Evolutionary conservation across 2,888 invertebrate genomes (phyloP).

Genomic region (Orthosia incerta): DNA sequence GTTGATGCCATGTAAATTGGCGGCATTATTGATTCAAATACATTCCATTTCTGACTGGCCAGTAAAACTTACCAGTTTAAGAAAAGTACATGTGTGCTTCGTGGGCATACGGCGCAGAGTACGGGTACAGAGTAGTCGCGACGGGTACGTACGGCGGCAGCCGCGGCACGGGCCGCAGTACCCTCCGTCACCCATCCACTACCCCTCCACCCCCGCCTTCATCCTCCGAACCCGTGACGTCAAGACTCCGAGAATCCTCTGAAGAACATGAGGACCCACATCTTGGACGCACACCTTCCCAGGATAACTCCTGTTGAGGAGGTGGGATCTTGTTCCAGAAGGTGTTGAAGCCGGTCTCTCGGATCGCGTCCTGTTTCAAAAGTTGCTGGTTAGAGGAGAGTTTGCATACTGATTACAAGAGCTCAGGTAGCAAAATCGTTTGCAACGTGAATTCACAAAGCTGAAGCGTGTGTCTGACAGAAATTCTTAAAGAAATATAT

Average conservation of each 20-base stretch:
- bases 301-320: conserved; percentile 79
- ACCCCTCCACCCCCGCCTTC: conserved; percentile 85
- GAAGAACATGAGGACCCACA: conserved; percentile 86
- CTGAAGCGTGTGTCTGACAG: neutral
- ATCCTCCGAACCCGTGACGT: conserved; percentile 90
- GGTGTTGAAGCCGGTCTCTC: conserved; percentile 85
- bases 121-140: conserved; percentile 76
- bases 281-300: conserved; percentile 81
- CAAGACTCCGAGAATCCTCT: conserved; percentile 88
- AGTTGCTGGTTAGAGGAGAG: neutral
- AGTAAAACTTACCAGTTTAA: conserved; percentile 64
- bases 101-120: conserved; percentile 78
- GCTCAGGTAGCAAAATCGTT: too few species aligned
- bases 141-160: conserved; percentile 82
- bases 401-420: too few species aligned
- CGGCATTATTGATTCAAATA: neutral
- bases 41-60: conserved; percentile 6
- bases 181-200: conserved; percentile 86
- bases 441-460: neutral
- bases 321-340: conserved; percentile 88
- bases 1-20: neutral
- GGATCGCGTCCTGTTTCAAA: conserved; percentile 78
- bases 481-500: neutral
- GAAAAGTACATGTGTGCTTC: conserved; percentile 85
- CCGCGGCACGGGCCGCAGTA: conserved; percentile 90